Evolutionary conservation across 1,140 invertebrate genomes (phyloP), one percentile per base, ranked within the genome.

Genomic region (Parasteatoda tepidariorum): DNA sequence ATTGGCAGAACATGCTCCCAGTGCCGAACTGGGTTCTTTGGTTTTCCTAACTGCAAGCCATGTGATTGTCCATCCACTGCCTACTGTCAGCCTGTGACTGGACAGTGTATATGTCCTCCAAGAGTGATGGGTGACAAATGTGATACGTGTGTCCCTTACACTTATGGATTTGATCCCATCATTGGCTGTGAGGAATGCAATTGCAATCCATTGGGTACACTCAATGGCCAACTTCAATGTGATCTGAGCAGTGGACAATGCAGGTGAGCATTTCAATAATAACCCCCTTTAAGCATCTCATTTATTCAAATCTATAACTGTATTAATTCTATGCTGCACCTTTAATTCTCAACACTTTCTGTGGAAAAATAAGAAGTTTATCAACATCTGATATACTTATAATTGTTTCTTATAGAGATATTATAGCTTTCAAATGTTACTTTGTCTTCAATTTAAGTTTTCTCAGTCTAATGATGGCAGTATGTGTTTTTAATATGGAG

Each of bases 101-200:
- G 85, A 11, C 74, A 79, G 34, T 86, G 85, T 30, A 85, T 86
- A 15, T 79, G 79, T 88, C 83, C 84, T 90, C 81, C 93, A 2
- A 92, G 93, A 86, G 96, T 97, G 0, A 93, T 92, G 15, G 96
- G 96, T 24, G 92, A 93, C 62, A 90, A 92, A 30, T 99, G 98
- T 88, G 94, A 99, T 85, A 92, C 93, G 83, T 99, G 98, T 88
- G 93, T 94, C 61, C 90, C 92, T 0, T 93, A 94, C 33, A 98
- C 97, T 0, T 99, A 96, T 88, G 98, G 97, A 9, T 99, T 95
- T 89, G 95, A 99, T 91, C 92, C 94, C 30, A 93, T 98, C 7
- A 95, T 97, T 87, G 98, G 98, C 6, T 99, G 98, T 89, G 95
- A 97, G 88, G 94, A 96, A 68, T 99, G 98, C 88, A 94, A 94